Evolutionary conservation across 1,140 invertebrate species (phyloP), one percentile per base, ranked within the genome.

Genomic region (Drosophila elegans): DNA sequence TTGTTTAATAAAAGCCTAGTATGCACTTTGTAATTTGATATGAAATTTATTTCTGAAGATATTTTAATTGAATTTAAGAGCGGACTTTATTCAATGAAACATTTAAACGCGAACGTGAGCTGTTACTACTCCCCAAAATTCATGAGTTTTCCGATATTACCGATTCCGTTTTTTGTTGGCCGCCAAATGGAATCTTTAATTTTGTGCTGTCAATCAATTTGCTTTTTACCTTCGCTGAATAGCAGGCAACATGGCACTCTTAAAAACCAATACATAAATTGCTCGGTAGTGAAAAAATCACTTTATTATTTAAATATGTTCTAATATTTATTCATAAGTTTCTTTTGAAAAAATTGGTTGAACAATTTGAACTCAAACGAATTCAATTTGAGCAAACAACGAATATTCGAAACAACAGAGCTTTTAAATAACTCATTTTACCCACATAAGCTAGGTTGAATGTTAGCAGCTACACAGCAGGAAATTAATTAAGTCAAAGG

Each of bases 401-500:
- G 16, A 21, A 21, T 1, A 21, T 21, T 21, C 16, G 1, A 21
- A 1, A 21, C 16, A 21, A 21, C 16, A 21, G 16, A 21, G 16
- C 16, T 21, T 21, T 21, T 21, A 21, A 21, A 21, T 21, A 21
- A 21, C 16, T 21, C 16, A 21, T 21, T 21, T 21, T 21, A 6
- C 21, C 6, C 4, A n/a, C n/a, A 29, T 38, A 25, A 21, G n/a
- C 11, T n/a, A 16, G 11, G 3, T 2, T 4, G 4, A 46, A 27
- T 27, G 11, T 4, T 11, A 3, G 12, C 7, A 34, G n/a, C 11
- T 45, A 38, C 7, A 12, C 9, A 21, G 16, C 41, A 53, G 27
- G 16, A 46, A 56, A 71, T 71, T 71, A 71, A 71, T 71, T 57
- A 71, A 69, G 44, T 69, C 51, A 48, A 71, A 69, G 56, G 51